These are phyloP conservation scores for Abrostola tripartita DNA, from an alignment of 2,888 invertebrate genomes.

Conservation along the genomic window DNA sequence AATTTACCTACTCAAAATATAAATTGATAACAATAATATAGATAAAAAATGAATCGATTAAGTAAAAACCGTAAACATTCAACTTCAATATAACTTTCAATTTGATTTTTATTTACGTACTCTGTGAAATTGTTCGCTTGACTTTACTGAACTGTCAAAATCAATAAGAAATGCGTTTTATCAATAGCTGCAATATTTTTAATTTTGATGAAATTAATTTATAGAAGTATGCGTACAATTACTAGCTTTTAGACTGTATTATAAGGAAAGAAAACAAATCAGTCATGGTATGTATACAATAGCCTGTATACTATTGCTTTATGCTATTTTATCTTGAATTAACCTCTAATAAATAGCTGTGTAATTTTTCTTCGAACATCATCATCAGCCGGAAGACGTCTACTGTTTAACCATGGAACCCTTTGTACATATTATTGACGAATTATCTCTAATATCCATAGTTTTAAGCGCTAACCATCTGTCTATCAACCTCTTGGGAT, in stretches of 20 bases:
- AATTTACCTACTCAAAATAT: too few species aligned
- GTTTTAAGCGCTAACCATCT: too few species aligned
- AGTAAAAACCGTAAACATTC: neutral
- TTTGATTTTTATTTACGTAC: neutral
- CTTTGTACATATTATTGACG: too few species aligned
- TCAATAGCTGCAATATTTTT: slow-evolving; percentile 14
- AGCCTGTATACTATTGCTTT: neutral
- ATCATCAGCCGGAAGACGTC: too few species aligned
- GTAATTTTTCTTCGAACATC: too few species aligned
- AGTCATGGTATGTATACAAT: slow-evolving; percentile 30
- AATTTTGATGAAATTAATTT: slow-evolving; percentile 31
- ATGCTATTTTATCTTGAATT: neutral
- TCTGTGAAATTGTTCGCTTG: neutral
- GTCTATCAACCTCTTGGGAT: too few species aligned
- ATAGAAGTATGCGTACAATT: slow-evolving; percentile 23
- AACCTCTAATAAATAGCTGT: neutral
- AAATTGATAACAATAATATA: neutral
- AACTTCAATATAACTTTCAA: neutral
- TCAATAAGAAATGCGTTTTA: slow-evolving; percentile 9
- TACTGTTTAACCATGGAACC: too few species aligned
- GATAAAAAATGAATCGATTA: neutral
- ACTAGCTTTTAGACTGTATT: slow-evolving; percentile 5
- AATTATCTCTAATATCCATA: too few species aligned
- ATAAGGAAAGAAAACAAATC: slow-evolving; percentile 16
- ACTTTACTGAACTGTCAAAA: slow-evolving; percentile 27